A percentile compares a stretch with the other conserved stretches of the same genome.
Evolutionary conservation across 2,113 vertebrate genomes (phyloP).

Genomic region (Gila orcuttii): DNA sequence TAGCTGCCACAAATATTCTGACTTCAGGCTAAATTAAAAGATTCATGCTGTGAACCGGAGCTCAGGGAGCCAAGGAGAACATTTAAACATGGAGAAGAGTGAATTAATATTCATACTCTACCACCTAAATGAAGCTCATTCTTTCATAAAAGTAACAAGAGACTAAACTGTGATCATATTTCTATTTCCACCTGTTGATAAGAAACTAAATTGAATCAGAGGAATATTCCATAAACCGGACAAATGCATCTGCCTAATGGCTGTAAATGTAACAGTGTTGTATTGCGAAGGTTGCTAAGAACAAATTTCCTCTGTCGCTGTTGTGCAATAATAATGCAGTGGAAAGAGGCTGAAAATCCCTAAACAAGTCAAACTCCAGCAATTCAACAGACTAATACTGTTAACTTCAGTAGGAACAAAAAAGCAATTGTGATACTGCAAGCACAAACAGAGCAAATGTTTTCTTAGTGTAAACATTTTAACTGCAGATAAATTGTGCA

Average conservation of each 20-base stretch:
- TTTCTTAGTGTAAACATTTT: not conserved
- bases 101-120: not conserved
- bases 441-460: not conserved
- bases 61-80: not conserved
- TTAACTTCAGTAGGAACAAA: not conserved
- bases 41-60: constrained; percentile 9
- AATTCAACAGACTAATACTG: not conserved
- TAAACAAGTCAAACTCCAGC: constrained; percentile 7
- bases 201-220: not conserved
- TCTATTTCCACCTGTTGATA: constrained; percentile 10
- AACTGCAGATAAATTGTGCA: not conserved
- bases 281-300: not conserved
- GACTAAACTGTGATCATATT: not conserved
- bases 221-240: not conserved
- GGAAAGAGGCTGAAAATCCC: constrained; percentile 16
- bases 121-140: not conserved
- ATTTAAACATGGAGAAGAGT: not conserved
- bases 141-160: not conserved
- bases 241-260: not conserved
- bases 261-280: constrained; percentile 22
- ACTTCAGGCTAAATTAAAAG: constrained; percentile 13
- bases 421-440: not conserved
- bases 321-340: constrained; percentile 23
- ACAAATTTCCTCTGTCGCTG: not conserved
- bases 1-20: not conserved